Evolutionary conservation across 23 tunicate species (phyloP), one percentile per base, ranked within the genome.

Genomic region (Diplosoma virens): DNA sequence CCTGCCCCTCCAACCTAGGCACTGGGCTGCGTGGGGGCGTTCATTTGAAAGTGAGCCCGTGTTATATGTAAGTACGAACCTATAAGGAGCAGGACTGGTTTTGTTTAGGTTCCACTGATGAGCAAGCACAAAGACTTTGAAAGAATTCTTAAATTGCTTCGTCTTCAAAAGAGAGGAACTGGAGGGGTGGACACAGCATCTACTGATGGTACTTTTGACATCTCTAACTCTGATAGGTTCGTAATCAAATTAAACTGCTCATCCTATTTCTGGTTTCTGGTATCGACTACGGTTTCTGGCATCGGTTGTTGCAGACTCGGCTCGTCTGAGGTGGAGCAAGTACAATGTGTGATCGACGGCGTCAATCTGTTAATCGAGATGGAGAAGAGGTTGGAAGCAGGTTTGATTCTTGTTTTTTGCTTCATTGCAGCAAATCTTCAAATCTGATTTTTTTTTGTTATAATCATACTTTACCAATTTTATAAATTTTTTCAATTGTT

Each of bases 101-200:
- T 77, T 54, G 47, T 69, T 9, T 75, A 89, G 87, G 71, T 89
- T 1, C 91, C 91, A 0, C 77, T 76, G 45, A 79, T 79, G 75
- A 60, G 79, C 75, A 78, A 85, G 55, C 84, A 85, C 46, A 72
- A 65, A 1, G 79, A 78, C 30, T 85, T 89, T 34, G 84, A 83
- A 23, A 32, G 26, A 20, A 33, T 85, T 47, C 48, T 85, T 31
- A 66, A 69, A 32, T 29, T 29, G 1, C 54, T 85, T 25, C 79
- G 84, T 22, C 41, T 85, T 24, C 91, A 85, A 48, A 85, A 85
- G 69, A 37, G 91, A 55, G 91, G 91, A 20, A 85, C 91, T 3
- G 91, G 91, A 30, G 95, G 95, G 21, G 95, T 87, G 34, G 95
- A 87, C 45, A 87, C 95, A 28, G 95, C 95, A 20, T 87, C 95